Evolutionary conservation across 1,140 invertebrate species (phyloP), one percentile per base, ranked within the genome.

Genomic region (Sipha flava): DNA sequence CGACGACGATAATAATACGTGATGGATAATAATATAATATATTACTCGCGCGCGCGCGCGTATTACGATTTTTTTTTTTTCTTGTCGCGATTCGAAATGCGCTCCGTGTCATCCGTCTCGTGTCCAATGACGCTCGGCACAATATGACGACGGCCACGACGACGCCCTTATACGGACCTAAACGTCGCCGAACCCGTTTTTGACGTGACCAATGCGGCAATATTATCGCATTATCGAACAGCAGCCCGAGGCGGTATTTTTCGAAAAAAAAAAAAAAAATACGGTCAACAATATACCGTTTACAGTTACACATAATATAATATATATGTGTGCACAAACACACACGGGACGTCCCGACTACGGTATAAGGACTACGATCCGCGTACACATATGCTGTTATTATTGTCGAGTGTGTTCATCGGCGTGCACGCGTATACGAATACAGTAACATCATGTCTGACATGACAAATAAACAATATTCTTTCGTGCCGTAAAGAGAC

Each of bases 281-380:
- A 70, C 43, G 43, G 66, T 70, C 43, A 70, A 70, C 21, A 70
- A 47, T 47, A 29, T 45, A 70, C 66, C 40, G 66, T 70, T 70
- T 70, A 45, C 66, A 47, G 66, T 70, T 47, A 47, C 23, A 31
- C 21, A 21, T 21, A 45, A 45, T 45, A 45, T 21, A 16, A 18
- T 18, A 47, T 14, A 47, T n/a, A 45, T 45, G 12, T 6, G 43
- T n/a, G n/a, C n/a, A 52, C 14, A 18, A 26, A 59, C 18, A 12
- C n/a, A n/a, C 7, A 14, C 21, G 64, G 23, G n/a, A 66, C 37
- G 43, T 66, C 64, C 64, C 37, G 21, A 66, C 23, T 66, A n/a
- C 64, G 40, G 21, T 66, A 66, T 66, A 66, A 23, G 64, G 64
- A 26, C 34, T 34, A 64, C 34, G 57, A 29, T n/a, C 59, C 34